Evolutionary conservation across 2,797 vertebrate genomes (phyloP), one percentile per base, ranked within the genome.

Genomic region (Dryobates pubescens): DNA sequence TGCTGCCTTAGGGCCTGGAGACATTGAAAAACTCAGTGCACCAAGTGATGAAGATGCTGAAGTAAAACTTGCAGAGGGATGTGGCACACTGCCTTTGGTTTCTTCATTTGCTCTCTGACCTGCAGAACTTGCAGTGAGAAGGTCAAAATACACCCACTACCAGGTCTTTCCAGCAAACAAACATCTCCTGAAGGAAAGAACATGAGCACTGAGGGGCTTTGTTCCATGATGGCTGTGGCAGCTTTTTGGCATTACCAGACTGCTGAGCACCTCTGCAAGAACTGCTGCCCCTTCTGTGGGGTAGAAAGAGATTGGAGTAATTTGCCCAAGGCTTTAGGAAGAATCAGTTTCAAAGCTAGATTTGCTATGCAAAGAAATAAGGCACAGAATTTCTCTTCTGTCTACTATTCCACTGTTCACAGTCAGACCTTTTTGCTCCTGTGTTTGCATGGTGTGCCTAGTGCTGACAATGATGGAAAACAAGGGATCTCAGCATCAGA

Each of bases 1-100:
- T 74, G 30, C 34, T 4, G 4, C 53, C 53, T 36, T 0, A 0
- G 17, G 49, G 16, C 13, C 30, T 32, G 17, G 14, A 4, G 4
- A 6, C 24, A 27, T 64, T 64, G 74, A 78, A 91, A 68, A 54
- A 36, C 10, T 47, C 43, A 68, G 3, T 0, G 1, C 51, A 67
- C 20, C 24, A 51, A 86, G 30, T n/a, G 53, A 30, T 72, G 43
- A 29, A 81, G 17, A 30, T 81, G 58, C 32, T 63, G 43, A 82
- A 88, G 19, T 36, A 70, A 79, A 90, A 73, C 12, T 51, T 1
- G 0, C 13, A 7, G 45, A 58, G 27, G 43, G 27, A 59, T 1
- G 2, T 34, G 27, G 17, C 3, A 0, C 7, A 2, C 17, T 47
- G 36, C 54, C 51, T 68, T 63, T 45, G 17, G 17, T 89, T 93